Evolutionary conservation across 1,140 invertebrate genomes (phyloP).

Genomic region (Propsilocerus akamusi): DNA sequence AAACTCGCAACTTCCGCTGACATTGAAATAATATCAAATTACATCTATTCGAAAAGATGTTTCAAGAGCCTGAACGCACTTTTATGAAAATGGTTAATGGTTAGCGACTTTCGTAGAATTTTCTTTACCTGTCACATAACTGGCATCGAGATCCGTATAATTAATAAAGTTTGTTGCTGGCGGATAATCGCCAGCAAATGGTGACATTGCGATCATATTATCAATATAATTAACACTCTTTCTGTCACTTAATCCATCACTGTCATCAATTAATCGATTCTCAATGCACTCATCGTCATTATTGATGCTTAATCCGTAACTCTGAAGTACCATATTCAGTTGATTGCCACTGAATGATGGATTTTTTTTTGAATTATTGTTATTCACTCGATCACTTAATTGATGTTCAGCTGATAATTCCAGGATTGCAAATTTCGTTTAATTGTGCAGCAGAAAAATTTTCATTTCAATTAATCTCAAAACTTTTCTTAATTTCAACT

Average conservation of each 20-base stretch:
- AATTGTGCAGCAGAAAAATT: background rate
- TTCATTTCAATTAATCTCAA: background rate
- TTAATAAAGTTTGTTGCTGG: slow-evolving; percentile 1
- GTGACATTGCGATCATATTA: background rate
- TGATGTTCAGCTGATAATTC: background rate
- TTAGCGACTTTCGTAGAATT: too few relatives aligned
- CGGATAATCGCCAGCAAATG: background rate
- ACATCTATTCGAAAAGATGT: background rate
- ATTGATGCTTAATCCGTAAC: background rate
- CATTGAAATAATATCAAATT: slow-evolving; percentile 1
- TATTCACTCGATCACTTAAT: background rate
- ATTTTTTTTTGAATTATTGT: background rate
- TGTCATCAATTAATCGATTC: too few relatives aligned
- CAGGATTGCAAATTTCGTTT: background rate
- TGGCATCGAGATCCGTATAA: slow-evolving; percentile 1
- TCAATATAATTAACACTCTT: slow-evolving; percentile 1
- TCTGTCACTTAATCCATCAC: background rate
- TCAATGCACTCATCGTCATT: background rate
- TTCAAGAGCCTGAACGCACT: too few relatives aligned
- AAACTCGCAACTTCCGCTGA: background rate
- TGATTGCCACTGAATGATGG: background rate
- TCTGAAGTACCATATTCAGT: background rate
- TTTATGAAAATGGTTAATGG: too few relatives aligned
- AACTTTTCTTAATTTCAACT: background rate
- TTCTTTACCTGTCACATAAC: background rate